These are phyloP conservation scores for Drosophila oshimai DNA, from an alignment of 1,140 invertebrate species.

Conservation along the genomic window DNA sequence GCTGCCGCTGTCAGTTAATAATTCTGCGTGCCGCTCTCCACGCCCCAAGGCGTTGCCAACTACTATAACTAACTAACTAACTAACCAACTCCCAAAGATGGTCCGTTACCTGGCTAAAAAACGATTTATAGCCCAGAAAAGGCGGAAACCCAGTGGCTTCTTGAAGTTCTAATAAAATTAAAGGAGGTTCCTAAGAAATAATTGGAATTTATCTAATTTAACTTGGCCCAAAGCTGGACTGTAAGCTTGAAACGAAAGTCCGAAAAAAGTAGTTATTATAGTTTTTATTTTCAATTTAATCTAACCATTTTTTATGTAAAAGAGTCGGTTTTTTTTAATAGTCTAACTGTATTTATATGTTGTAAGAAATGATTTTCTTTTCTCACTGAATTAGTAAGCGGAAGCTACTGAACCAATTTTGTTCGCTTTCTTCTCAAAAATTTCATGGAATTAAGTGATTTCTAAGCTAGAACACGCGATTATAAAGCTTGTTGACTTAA, in stretches of 20 bases:
- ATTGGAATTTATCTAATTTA: background rate
- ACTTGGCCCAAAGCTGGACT: background rate
- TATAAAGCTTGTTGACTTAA: background rate
- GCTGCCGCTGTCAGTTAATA: slow-evolving; percentile 44
- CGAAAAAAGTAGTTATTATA: too few species aligned
- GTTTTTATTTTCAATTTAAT: too few species aligned
- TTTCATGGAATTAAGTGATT: background rate
- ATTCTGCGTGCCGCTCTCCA: slow-evolving; percentile 50
- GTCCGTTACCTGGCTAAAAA: slow-evolving; percentile 25
- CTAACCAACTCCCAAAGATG: slow-evolving; percentile 20
- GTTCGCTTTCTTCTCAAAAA: background rate
- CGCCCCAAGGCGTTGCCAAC: slow-evolving; percentile 38
- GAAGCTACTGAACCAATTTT: background rate
- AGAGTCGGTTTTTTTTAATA: too few species aligned
- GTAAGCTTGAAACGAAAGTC: background rate
- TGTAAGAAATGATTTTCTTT: background rate
- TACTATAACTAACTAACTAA: slow-evolving; percentile 29
- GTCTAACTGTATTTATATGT: background rate
- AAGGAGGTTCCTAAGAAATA: background rate
- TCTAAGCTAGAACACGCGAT: background rate
- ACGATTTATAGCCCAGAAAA: slow-evolving; percentile 26
- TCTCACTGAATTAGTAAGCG: background rate
- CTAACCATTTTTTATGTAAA: too few species aligned
- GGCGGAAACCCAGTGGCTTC: slow-evolving; percentile 2
- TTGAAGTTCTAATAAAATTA: background rate